These are phyloP conservation scores for Caenorhabditis panamensis DNA, from an alignment of 2,888 invertebrate species.

Conservation along the genomic window DNA sequence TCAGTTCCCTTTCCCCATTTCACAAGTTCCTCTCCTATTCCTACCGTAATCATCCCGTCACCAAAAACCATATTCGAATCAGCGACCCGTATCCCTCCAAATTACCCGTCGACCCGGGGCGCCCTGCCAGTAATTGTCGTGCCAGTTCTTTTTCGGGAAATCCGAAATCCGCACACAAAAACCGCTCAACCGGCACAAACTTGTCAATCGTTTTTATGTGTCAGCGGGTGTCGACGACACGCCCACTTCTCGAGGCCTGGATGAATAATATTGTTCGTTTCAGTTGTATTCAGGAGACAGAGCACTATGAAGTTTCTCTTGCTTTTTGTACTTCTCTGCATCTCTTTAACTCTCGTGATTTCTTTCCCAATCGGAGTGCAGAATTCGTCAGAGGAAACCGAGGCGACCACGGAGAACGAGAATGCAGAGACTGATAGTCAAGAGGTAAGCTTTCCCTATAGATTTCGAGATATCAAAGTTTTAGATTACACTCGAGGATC, in stretches of 20 bases:
- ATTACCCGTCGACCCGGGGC: constrained; percentile 8
- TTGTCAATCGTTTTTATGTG: constrained; percentile 48
- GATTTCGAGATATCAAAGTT: not conserved
- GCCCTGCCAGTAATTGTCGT: constrained; percentile 30
- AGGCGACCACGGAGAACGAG: constrained; percentile 21
- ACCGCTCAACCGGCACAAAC: constrained; percentile 47
- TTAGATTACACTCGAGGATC: constrained; percentile 37
- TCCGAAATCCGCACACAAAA: constrained; percentile 25
- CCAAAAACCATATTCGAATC: constrained; percentile 33
- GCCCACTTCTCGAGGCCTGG: constrained; percentile 9
- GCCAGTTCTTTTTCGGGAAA: constrained; percentile 13
- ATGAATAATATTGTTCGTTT: not conserved
- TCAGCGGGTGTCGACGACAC: constrained; percentile 5
- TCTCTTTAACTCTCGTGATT: constrained; percentile 24
- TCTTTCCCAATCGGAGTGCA: constrained; percentile 51
- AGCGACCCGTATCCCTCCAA: constrained; percentile 50
- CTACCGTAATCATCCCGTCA: constrained; percentile 57
- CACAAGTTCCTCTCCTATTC: not conserved
- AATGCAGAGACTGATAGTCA: constrained; percentile 22
- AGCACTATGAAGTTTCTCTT: constrained; percentile 22
- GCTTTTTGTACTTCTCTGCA: constrained; percentile 26
- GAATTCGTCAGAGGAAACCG: constrained; percentile 33
- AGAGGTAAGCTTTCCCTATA: constrained; percentile 11
- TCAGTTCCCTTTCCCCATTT: constrained; percentile 2
- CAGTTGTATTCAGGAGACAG: not conserved